phyloP scores from a whole-genome alignment of 2,797 vertebrate species.

The Gastrophryne carolinensis region DNA sequence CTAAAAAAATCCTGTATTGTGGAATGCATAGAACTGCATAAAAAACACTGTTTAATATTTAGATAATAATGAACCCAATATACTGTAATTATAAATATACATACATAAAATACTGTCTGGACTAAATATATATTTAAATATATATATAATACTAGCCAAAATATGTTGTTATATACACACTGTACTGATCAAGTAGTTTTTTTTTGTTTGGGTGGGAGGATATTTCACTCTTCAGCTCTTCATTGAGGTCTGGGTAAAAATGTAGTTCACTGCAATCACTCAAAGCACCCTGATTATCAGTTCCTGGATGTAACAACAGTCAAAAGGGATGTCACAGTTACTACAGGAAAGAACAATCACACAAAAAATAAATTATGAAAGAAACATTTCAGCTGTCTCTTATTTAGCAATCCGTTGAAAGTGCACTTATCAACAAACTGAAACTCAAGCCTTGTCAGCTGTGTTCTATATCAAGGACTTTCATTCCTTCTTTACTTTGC shows the following conservation, averaged over 20 bases:
- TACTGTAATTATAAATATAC: no score
- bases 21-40: no score
- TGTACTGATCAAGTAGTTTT: neutral
- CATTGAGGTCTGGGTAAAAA: conserved; percentile 17
- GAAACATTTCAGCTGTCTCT: conserved; percentile 55
- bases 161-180: neutral
- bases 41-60: no score
- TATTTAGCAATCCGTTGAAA: conserved; percentile 64
- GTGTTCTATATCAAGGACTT: conserved; percentile 63
- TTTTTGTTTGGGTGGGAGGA: neutral
- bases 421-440: conserved; percentile 66
- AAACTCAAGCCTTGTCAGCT: conserved; percentile 66
- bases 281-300: conserved; percentile 35
- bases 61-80: no score
- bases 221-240: conserved; percentile 17
- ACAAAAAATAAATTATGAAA: conserved; percentile 48
- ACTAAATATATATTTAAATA: neutral
- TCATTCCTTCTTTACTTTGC: conserved; percentile 54
- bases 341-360: conserved; percentile 3
- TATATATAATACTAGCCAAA: neutral
- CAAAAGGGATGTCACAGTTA: conserved; percentile 44
- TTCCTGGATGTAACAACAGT: conserved; percentile 31
- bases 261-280: conserved; percentile 25
- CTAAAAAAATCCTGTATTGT: no score
- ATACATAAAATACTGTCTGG: neutral